Evolutionary conservation across 1,140 invertebrate genomes (phyloP), one percentile per base, ranked within the genome.

Genomic region (Nephotettix cincticeps): DNA sequence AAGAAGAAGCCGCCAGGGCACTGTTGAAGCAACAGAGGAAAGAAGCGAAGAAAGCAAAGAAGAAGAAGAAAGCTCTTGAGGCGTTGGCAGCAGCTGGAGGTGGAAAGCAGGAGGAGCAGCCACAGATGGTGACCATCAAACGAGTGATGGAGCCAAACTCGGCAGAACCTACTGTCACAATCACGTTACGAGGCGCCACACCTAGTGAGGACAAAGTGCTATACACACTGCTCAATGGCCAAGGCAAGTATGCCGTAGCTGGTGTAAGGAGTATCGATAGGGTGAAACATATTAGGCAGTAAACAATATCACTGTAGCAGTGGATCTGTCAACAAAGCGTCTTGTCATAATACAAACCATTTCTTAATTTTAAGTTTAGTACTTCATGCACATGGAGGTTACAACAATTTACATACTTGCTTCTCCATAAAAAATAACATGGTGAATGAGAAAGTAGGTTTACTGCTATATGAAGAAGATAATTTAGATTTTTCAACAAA

Each of bases 81-180:
- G 76, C 75, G 69, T 69, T 69, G 45, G 32, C 69, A 47, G 28
- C 67, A n/a, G 28, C 68, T 68, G 69, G 21, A 40, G n/a, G n/a
- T 40, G 32, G 14, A 68, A 71, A 76, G 70, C 27, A 73, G 6
- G 80, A 82, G 19, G 78, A 78, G 58, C 79, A 82, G 2, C 84
- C 87, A 30, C 86, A 90, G 69, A 91, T 91, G 79, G 90, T 92
- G 2, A 92, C 90, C 1, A 91, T 92, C 73, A 85, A 89, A 64
- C 80, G 89, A 25, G 87, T 91, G 0, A 86, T 88, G 81, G 87
- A 89, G 72, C 84, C 84, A 4, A 86, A 85, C 69, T 87, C 84
- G 74, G 81, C 86, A 14, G 88, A 90, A 72, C 89, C 90, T 29
- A 90, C 88, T 4, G 90, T 92, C 1, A 92, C 90, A 0, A 90